These are phyloP conservation scores for Copidosoma aretas DNA, from an alignment of 2,888 invertebrate genomes.

Conservation along the genomic window DNA sequence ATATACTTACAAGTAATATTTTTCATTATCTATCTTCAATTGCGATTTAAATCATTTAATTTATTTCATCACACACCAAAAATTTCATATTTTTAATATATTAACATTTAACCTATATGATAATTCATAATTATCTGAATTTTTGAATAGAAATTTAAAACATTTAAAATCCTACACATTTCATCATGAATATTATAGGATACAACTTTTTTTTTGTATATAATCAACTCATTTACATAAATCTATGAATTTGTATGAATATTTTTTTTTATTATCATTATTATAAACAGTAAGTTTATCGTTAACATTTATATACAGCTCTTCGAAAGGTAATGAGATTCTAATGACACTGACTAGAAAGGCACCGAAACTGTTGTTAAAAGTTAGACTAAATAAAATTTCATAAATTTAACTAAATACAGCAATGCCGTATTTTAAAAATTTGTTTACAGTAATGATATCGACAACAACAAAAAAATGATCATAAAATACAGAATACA, in stretches of 20 bases:
- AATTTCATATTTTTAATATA: slow-evolving; percentile 28
- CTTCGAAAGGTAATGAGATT: slow-evolving; percentile 25
- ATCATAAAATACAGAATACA: background rate
- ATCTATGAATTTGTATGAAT: slow-evolving; percentile 32
- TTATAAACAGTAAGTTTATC: slow-evolving; percentile 23
- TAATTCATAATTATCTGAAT: slow-evolving; percentile 12
- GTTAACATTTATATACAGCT: slow-evolving; percentile 36
- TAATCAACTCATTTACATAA: slow-evolving; percentile 36
- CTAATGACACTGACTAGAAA: slow-evolving; percentile 13
- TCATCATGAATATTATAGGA: slow-evolving; percentile 10
- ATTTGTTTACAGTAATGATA: slow-evolving; percentile 12
- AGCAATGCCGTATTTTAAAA: slow-evolving; percentile 4
- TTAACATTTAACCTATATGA: slow-evolving; percentile 19
- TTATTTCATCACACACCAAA: slow-evolving; percentile 28
- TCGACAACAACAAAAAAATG: slow-evolving; percentile 31
- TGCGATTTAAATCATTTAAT: background rate
- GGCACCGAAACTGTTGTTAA: background rate
- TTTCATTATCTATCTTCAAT: too few relatives aligned
- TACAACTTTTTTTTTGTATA: slow-evolving; percentile 26
- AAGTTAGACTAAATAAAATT: background rate
- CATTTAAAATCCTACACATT: slow-evolving; percentile 26
- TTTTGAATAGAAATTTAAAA: slow-evolving; percentile 28
- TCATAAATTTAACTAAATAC: background rate
- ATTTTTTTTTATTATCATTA: slow-evolving; percentile 22
- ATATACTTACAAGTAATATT: too few relatives aligned